Evolutionary conservation across 2,888 invertebrate genomes (phyloP).

Genomic region (Holacanthella duospinosa): DNA sequence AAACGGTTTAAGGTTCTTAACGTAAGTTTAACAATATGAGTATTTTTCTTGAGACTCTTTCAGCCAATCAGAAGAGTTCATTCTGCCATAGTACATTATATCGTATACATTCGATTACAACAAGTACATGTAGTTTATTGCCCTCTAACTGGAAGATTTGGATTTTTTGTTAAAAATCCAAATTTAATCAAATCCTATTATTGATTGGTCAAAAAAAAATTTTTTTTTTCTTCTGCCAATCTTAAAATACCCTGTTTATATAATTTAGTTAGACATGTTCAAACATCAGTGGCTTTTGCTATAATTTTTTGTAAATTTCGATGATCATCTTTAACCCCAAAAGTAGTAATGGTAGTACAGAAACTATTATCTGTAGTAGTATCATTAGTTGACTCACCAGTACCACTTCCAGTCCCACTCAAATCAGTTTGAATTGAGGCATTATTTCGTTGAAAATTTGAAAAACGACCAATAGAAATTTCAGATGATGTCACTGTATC

Average conservation of each 20-base stretch:
- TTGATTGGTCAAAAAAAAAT: no score
- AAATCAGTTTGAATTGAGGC: neutral
- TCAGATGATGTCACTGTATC: conserved; percentile 31
- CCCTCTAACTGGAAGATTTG: no score
- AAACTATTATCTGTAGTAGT: conserved; percentile 10
- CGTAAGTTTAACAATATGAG: no score
- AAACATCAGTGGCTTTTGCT: conserved; percentile 3
- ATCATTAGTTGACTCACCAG: neutral
- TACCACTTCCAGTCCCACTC: neutral
- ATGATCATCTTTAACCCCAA: conserved; percentile 25
- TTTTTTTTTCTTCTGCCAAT: no score
- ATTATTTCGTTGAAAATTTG: neutral
- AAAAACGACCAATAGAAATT: conserved; percentile 15
- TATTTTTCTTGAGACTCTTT: no score
- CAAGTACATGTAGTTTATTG: no score
- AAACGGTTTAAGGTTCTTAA: no score
- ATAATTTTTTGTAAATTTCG: neutral
- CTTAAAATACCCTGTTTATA: neutral
- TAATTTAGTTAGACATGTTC: neutral
- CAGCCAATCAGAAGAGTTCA: no score
- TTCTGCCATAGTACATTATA: no score
- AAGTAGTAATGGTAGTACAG: conserved; percentile 34
- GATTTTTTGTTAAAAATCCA: no score
- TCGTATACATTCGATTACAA: no score
- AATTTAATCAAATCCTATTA: no score